Evolutionary conservation across 2,888 invertebrate species (phyloP), one percentile per base, ranked within the genome.

Genomic region (Campaea margaritaria): DNA sequence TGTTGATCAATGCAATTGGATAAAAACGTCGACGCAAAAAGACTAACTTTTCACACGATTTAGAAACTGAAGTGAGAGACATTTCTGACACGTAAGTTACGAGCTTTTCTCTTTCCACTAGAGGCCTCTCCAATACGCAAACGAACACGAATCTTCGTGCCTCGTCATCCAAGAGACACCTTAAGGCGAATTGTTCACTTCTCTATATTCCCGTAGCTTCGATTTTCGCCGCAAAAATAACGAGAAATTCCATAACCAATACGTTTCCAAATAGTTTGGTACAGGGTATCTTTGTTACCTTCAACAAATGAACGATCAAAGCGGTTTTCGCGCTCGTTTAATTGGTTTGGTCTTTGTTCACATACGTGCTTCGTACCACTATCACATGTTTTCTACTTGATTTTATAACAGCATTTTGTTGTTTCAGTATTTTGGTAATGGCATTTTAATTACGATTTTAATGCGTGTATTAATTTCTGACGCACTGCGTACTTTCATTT

Each of bases 251-350:
- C 10, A 31, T 31, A 36, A n/a, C 36, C 36, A 36, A 36, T 36
- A 12, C 9, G 31, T 31, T 36, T 36, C 36, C 36, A 43, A 43
- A 43, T 27, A 43, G 14, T 46, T 46, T 13, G 39, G 13, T 39
- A 39, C 14, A 9, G 39, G 36, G 5, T 11, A 11, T 34, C 7
- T 39, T 45, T 31, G 31, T 45, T 28, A 12, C 31, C 16, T 13
- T 31, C 13, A 70, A 66, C 68, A 38, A 46, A 42, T 47, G 69
- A 68, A 65, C 70, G 71, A 73, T 78, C 75, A 78, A 76, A 79
- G 75, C 52, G 65, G 63, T 65, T 55, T 60, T 62, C 57, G 58
- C 67, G 70, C 63, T 58, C 47, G 55, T 67, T 70, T 73, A 74
- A 76, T 76, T 56, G 39, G 61, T 51, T 27, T 54, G 45, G 27